Base-by-base conservation (phyloP, 64 coral and sea anemone genomes). In the Porites lutea region DNA sequence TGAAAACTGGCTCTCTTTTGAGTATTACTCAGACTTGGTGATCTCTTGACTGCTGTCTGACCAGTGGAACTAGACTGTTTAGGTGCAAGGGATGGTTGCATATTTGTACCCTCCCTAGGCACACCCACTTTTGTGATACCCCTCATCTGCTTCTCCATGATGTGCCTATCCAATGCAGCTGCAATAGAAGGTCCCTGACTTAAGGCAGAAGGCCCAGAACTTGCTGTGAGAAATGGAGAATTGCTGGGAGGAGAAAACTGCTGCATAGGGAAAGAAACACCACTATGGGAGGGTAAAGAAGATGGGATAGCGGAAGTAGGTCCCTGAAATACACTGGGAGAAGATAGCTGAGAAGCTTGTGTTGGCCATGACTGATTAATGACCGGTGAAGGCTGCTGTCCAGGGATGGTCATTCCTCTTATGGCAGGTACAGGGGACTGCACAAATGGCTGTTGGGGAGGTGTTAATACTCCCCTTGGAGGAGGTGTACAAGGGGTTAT, bases 181-280 rank as follows among this genome's bases (percentile, higher is more conserved):
- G 73, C 73, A 75, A 75, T 7, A 15, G 58, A 45, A 83, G 79
- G 59, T 48, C 37, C 15, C 51, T 78, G 75, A 18, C n/a, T 83
- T 8, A 65, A 65, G 37, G 15, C 46, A 14, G 48, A 37, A 8
- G 37, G 59, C 14, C 49, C 59, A 48, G 79, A 45, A 65, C 8
- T 66, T 19, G 37, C 16, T 37, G n/a, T 13, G 14, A 65, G 79
- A 15, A 15, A 47, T 63, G 22, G 14, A 4, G 60, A 16, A 57
- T 22, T 65, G 7, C 16, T 65, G 13, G 66, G 61, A 50, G 61
- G 44, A 2, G 43, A 48, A 47, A 43, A 60, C 15, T 47, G 79
- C 6, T 6, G 8, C 4, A 47, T 43, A 13, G 79, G 61, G 2
- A 61, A 65, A 7, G 59, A 6, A 8, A 83, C 21, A 15, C 16